phyloP scores from a whole-genome alignment of 1,140 invertebrate genomes.

The Cherax destructor region DNA sequence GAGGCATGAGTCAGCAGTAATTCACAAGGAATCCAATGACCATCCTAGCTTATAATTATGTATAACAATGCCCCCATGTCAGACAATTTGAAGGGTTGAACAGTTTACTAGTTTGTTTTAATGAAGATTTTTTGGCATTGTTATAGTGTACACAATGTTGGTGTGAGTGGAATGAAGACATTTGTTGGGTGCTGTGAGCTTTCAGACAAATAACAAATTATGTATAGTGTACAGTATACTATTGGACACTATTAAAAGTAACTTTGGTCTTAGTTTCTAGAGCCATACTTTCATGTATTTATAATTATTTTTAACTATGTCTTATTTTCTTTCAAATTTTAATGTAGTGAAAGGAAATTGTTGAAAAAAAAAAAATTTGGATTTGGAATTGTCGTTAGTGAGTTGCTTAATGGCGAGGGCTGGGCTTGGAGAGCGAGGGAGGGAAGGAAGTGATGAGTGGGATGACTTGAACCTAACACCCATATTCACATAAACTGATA shows the following conservation, averaged over 20 bases:
- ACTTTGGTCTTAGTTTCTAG: neutral
- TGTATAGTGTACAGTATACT: no score
- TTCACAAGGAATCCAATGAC: neutral
- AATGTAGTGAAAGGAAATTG: neutral
- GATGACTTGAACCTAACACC: slow-evolving; percentile 4
- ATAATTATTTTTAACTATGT: neutral
- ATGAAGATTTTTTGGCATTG: neutral
- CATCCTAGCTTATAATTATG: slow-evolving; percentile 11
- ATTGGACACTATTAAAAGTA: no score
- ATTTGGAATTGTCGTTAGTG: no score
- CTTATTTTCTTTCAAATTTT: neutral
- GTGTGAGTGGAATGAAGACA: no score
- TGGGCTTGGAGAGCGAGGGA: slow-evolving; percentile 19
- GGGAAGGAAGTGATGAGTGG: neutral
- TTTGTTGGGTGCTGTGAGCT: no score
- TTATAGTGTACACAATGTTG: no score
- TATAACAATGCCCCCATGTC: slow-evolving; percentile 7
- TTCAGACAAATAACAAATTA: no score
- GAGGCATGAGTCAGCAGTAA: neutral
- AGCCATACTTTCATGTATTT: no score
- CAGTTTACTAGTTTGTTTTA: neutral
- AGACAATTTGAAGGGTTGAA: neutral
- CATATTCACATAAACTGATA: slow-evolving; percentile 5
- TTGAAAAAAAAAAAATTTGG: no score
- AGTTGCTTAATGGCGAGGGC: neutral